phyloP scores from a whole-genome alignment of 2,888 invertebrate genomes.

The Lordiphosa fenestrarum region DNA sequence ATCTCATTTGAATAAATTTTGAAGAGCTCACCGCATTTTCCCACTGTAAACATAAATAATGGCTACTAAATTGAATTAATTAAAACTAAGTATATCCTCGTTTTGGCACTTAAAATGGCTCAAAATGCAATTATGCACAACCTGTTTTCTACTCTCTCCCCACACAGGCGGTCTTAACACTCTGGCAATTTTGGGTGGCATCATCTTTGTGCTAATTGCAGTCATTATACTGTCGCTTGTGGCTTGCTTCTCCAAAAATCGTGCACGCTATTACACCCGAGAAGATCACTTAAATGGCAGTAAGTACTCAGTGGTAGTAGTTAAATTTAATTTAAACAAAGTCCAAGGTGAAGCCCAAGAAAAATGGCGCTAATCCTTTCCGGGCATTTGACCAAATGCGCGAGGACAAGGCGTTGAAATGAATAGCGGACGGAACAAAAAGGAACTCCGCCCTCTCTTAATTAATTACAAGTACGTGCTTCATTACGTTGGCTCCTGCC shows the following conservation, averaged over 20 bases:
- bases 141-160: no score
- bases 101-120: constrained; percentile 3
- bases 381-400: constrained; percentile 47
- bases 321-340: constrained; percentile 36
- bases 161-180: constrained; percentile 82
- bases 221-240: constrained; percentile 79
- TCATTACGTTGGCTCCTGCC: constrained; percentile 49
- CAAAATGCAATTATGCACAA: constrained; percentile 5
- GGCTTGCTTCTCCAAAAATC: constrained; percentile 85
- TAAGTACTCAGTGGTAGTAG: constrained; percentile 53
- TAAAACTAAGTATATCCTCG: no score
- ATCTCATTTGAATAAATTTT: no score
- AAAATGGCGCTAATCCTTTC: constrained; percentile 21
- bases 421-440: constrained; percentile 53
- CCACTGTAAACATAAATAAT: no score
- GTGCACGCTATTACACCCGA: constrained; percentile 89
- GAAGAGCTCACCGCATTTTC: no score
- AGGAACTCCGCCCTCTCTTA: constrained; percentile 59
- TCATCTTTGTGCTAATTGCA: constrained; percentile 79
- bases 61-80: no score
- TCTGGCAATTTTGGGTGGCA: constrained; percentile 79
- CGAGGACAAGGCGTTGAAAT: constrained; percentile 41
- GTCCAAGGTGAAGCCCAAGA: constrained; percentile 12
- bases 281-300: constrained; percentile 83
- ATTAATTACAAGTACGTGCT: constrained; percentile 73